Conservation (phyloP, 2,888 invertebrate genomes). For the Antitype chi region DNA sequence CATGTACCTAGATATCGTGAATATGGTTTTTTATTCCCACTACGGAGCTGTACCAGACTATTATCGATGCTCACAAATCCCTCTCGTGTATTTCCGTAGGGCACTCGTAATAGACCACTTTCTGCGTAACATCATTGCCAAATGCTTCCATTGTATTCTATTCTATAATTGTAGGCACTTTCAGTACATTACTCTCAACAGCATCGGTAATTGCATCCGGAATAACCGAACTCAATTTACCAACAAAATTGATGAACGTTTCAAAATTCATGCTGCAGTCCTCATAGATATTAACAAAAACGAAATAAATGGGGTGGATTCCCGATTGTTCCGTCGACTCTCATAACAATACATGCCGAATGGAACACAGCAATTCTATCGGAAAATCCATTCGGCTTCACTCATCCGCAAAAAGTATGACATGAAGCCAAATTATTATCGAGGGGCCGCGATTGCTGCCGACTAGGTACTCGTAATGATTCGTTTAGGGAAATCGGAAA, state of each 20-base stretch:
- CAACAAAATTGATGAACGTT: conserved; percentile 59
- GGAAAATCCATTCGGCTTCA: conserved; percentile 87
- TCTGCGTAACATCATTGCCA: not conserved
- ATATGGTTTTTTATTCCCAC: not conserved
- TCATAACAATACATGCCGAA: conserved; percentile 77
- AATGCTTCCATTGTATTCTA: conserved; percentile 18
- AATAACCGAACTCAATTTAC: conserved; percentile 54
- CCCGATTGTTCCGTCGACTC: conserved; percentile 77
- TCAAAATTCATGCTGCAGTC: conserved; percentile 65
- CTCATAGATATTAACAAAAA: conserved; percentile 69
- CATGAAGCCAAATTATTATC: conserved; percentile 86
- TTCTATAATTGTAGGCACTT: conserved; percentile 36
- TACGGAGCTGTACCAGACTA: not conserved
- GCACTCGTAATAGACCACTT: conserved; percentile 1
- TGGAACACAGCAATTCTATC: conserved; percentile 85
- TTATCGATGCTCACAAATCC: conserved; percentile 3
- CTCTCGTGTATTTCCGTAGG: conserved; percentile 13
- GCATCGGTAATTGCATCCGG: conserved; percentile 42
- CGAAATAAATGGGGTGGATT: conserved; percentile 80
- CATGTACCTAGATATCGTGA: not conserved
- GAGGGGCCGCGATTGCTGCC: conserved; percentile 73
- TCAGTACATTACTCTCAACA: conserved; percentile 30
- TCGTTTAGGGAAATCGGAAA: conserved; percentile 66
- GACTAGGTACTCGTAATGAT: conserved; percentile 72
- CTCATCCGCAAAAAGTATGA: conserved; percentile 87